A percentile compares a stretch with the other conserved stretches of the same genome.
phyloP scores from a whole-genome alignment of 2,797 vertebrate genomes.

The Notoglanidium macrostoma region DNA sequence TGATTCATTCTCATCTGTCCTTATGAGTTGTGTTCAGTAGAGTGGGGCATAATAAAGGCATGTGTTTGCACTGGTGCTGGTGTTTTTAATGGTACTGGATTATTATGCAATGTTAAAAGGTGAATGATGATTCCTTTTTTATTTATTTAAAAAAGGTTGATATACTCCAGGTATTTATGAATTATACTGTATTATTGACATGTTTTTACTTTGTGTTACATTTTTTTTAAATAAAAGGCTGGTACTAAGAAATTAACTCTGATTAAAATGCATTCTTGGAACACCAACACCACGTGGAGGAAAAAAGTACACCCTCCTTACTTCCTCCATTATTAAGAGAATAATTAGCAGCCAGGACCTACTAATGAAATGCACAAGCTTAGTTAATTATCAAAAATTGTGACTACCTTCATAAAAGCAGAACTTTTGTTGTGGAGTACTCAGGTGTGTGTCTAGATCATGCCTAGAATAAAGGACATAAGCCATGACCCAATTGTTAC shows the following conservation, averaged over 20 bases:
- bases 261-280: background rate
- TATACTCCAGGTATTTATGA: background rate
- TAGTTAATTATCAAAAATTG: background rate
- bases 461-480: too few relatives aligned
- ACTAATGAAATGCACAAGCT: background rate
- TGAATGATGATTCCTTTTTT: background rate
- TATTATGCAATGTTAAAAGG: background rate
- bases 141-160: background rate
- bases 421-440: background rate
- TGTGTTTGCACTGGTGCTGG: background rate
- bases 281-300: background rate
- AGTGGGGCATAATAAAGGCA: background rate
- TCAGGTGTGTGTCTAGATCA: background rate
- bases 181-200: background rate
- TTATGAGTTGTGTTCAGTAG: background rate
- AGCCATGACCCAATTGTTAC: background rate
- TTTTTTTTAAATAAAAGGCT: conserved; percentile 31
- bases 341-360: background rate
- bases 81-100: background rate
- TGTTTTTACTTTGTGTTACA: background rate
- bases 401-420: too few relatives aligned
- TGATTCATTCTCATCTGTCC: background rate
- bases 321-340: background rate
- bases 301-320: background rate
- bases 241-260: conserved; percentile 3